Base-by-base conservation (phyloP, 2,797 vertebrate species). In the Microctenopoma steveboyesi region DNA sequence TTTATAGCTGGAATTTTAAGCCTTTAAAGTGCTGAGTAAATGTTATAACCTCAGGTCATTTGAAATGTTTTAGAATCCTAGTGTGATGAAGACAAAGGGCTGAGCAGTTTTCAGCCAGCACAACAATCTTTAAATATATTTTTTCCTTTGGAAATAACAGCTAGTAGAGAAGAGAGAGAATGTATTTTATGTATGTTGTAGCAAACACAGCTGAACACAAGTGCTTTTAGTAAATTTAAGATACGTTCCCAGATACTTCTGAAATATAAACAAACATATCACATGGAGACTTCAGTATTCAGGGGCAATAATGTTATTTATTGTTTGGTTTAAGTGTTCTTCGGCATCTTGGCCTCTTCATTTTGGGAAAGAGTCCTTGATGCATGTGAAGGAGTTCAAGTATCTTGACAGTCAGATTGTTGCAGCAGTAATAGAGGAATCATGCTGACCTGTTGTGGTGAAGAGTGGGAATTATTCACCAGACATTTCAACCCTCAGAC, bases 21-120 rank as follows among this genome's bases (percentile, higher is more conserved):
- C 37, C 22, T 74, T 72, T 71, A 63, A 51, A 64, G 49, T 45
- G 42, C 15, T 61, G 49, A 73, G 49, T 71, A 45, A 74, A 80
- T 62, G 45, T 16, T 42, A 25, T 50, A 30, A 69, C 56, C 60
- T 43, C 18, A 54, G 53, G 56, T 77, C 51, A 35, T 35, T 22
- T 40, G 10, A 45, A 61, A 63, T 64, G 25, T 68, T 62, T 6
- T 69, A 2, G 73, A 72, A 65, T 16, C 15, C 16, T 35, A 18
- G 18, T 40, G 18, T 57, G 39, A 55, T 79, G 37, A 62, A 75
- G 78, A 57, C 55, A 62, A 27, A 4, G 50, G 46, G 78, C 72
- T 55, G 42, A 65, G 48, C 15, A 45, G 37, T 39, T 66, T 46
- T 60, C 14, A 54, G 58, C 37, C 37, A 55, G 37, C 30, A 48